Evolutionary conservation across 2,113 vertebrate species (phyloP).

Genomic region (Origma solitaria): DNA sequence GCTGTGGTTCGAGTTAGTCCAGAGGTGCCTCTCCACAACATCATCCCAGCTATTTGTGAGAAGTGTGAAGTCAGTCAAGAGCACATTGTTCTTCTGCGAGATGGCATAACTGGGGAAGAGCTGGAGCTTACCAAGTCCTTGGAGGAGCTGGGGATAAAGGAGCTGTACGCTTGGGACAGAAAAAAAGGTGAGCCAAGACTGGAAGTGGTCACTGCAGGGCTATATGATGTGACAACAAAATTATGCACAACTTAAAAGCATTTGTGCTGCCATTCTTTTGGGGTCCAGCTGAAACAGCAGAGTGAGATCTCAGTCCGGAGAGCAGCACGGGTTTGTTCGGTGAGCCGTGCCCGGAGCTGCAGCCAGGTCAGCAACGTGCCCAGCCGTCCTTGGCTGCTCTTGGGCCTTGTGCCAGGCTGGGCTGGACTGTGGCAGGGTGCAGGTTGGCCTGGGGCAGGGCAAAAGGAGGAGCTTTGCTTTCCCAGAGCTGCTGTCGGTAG

Average conservation of each 20-base stretch:
- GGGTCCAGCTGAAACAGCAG: neutral
- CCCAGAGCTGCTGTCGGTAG: neutral
- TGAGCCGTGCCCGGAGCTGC: neutral
- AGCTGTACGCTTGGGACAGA: constrained; percentile 89
- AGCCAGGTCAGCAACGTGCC: neutral
- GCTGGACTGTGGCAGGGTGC: neutral
- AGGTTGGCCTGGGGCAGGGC: neutral
- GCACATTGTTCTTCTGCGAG: constrained; percentile 83
- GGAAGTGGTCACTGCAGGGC: rapidly evolving
- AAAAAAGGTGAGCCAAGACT: constrained; percentile 80
- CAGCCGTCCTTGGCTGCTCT: neutral
- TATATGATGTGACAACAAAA: neutral
- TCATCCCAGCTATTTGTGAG: constrained; percentile 89
- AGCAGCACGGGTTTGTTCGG: neutral
- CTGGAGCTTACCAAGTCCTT: constrained; percentile 87
- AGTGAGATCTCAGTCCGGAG: neutral
- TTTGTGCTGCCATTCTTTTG: neutral
- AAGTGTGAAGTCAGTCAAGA: constrained; percentile 91
- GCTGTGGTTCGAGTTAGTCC: constrained; percentile 92
- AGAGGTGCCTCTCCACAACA: constrained; percentile 76
- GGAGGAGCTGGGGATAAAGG: constrained; percentile 85
- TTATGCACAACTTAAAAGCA: neutral
- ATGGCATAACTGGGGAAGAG: constrained; percentile 79
- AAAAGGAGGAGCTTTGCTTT: constrained; percentile 22
- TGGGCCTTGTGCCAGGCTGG: neutral